Conservation (phyloP, 1,140 invertebrate species). For the Heliothis virescens region DNA sequence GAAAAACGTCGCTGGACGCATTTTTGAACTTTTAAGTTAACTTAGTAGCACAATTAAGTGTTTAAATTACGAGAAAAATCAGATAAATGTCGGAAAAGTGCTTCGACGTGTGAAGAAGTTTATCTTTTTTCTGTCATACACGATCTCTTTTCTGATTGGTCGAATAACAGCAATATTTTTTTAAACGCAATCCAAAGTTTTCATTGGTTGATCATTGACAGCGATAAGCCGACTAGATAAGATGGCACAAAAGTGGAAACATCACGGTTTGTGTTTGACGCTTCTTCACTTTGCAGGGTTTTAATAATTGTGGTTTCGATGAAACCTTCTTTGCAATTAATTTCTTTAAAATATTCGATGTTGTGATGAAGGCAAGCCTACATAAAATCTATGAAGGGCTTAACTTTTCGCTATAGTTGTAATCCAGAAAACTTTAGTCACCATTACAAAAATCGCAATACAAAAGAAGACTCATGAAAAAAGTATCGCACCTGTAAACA, state of each 20-base stretch:
- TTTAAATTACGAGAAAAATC: slow-evolving; percentile 58
- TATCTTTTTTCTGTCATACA: slow-evolving; percentile 76
- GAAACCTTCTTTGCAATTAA: not conserved
- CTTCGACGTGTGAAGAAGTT: slow-evolving; percentile 74
- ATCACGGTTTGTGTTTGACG: not conserved
- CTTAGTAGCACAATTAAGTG: slow-evolving; percentile 39
- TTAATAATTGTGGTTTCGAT: not conserved
- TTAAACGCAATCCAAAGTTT: not conserved
- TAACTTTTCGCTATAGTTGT: too few relatives aligned
- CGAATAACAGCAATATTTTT: not conserved
- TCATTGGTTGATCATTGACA: slow-evolving; percentile 16
- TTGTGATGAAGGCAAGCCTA: not conserved
- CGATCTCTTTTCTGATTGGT: slow-evolving; percentile 77
- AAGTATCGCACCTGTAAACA: slow-evolving; percentile 3
- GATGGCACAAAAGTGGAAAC: not conserved
- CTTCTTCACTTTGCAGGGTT: not conserved
- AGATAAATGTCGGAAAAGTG: slow-evolving; percentile 53
- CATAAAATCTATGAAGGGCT: too few relatives aligned
- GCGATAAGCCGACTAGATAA: not conserved
- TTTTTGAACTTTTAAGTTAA: slow-evolving; percentile 48
- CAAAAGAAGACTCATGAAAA: too few relatives aligned
- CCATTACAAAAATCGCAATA: too few relatives aligned
- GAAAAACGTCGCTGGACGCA: slow-evolving; percentile 43
- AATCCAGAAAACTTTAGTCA: too few relatives aligned
- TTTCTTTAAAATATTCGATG: not conserved